Conservation (phyloP, 1,140 invertebrate species). For the Magallana angulata region DNA sequence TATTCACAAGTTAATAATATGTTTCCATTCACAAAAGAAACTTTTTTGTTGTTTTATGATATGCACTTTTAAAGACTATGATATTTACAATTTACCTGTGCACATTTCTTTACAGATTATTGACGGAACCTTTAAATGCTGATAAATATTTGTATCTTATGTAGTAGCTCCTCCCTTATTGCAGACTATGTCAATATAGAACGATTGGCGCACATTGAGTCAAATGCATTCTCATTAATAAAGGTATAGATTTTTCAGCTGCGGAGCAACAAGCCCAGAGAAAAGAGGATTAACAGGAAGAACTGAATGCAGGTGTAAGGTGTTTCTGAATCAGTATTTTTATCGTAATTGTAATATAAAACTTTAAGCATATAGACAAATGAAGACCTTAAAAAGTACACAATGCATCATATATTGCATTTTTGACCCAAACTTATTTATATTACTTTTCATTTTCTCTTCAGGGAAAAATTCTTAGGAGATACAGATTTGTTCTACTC, state of each 20-base stretch:
- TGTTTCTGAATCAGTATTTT: constrained; percentile 2
- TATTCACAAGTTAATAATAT: background rate
- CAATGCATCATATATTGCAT: background rate
- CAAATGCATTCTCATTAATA: constrained; percentile 3
- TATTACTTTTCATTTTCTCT: background rate
- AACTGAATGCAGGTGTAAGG: constrained; percentile 10
- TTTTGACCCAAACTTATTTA: background rate
- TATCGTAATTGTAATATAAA: background rate
- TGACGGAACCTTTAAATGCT: too few relatives aligned
- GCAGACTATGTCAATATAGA: constrained; percentile 1
- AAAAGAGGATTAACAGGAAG: background rate
- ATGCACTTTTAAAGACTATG: background rate
- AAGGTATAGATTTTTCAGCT: constrained; percentile 31
- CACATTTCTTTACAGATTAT: background rate
- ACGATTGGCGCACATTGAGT: background rate
- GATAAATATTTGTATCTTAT: background rate
- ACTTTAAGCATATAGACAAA: background rate
- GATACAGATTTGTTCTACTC: background rate
- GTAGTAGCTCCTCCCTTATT: background rate
- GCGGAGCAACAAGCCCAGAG: background rate
- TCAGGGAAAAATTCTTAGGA: background rate
- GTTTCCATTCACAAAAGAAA: background rate
- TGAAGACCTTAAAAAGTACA: background rate
- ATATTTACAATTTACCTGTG: background rate
- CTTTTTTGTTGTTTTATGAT: background rate